Evolutionary conservation across 2,797 vertebrate genomes (phyloP).

Genomic region (Capromys pilorides): DNA sequence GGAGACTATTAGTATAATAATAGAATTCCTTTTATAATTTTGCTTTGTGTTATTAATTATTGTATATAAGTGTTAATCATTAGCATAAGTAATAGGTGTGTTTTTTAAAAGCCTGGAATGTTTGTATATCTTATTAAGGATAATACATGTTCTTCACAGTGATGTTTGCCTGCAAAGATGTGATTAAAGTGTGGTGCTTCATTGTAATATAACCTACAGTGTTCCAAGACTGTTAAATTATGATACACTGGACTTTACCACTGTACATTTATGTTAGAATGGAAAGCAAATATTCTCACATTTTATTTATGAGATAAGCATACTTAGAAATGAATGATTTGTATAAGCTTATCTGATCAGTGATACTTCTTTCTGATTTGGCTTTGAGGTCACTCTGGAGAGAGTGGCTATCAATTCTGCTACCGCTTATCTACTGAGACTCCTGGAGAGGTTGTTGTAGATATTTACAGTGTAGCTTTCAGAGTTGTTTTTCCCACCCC

Average conservation of each 20-base stretch:
- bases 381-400: not conserved
- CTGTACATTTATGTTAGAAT: not conserved
- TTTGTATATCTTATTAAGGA: not conserved
- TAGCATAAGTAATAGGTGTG: not conserved
- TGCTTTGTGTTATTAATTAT: slow-evolving; percentile 28
- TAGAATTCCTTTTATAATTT: slow-evolving; percentile 29
- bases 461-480: not conserved
- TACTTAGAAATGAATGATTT: not conserved
- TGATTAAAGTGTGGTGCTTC: not conserved
- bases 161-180: not conserved
- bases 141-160: slow-evolving; percentile 9
- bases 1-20: not conserved
- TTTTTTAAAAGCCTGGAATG: not conserved
- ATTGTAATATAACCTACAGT: not conserved
- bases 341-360: not conserved
- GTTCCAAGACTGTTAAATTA: not conserved
- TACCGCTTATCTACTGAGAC: not conserved
- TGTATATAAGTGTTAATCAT: not conserved
- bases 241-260: not conserved
- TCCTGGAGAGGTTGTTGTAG: not conserved
- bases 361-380: not conserved
- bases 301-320: not conserved
- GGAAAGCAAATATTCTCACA: not conserved
- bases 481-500: not conserved
- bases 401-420: not conserved